Evolutionary conservation across 1,140 invertebrate species (phyloP).

Genomic region (Tribolium madens): DNA sequence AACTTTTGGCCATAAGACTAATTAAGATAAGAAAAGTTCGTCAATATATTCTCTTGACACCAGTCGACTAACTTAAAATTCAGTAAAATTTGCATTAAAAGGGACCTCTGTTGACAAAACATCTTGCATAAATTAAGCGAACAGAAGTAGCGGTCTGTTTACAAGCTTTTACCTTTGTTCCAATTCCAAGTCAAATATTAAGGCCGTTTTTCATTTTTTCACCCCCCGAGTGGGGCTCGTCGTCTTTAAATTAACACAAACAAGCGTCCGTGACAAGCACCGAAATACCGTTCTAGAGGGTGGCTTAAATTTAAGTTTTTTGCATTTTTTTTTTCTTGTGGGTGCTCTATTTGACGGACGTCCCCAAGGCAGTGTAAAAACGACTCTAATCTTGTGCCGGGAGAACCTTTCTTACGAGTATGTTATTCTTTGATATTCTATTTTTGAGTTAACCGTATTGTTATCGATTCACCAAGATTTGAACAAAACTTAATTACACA

Average conservation of each 20-base stretch:
- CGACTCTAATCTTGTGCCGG: neutral
- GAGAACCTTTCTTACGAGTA: neutral
- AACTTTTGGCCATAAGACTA: constrained; percentile 34
- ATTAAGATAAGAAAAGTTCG: constrained; percentile 44
- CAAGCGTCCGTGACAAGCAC: no score
- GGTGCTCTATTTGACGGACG: no score
- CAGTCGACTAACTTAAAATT: constrained; percentile 32
- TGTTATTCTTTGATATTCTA: constrained; percentile 24
- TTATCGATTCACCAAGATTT: neutral
- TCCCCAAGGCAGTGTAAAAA: no score
- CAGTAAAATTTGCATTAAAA: constrained; percentile 37
- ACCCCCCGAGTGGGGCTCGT: neutral
- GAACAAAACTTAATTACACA: constrained; percentile 11
- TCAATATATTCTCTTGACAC: constrained; percentile 39
- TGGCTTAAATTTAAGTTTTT: no score
- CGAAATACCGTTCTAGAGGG: no score
- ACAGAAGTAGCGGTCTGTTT: constrained; percentile 40
- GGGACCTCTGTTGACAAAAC: constrained; percentile 40
- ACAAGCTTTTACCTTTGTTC: constrained; percentile 41
- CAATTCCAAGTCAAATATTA: constrained; percentile 31
- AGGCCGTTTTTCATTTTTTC: constrained; percentile 28
- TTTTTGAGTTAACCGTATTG: constrained; percentile 1
- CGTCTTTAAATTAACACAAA: no score
- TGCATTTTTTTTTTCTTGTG: no score
- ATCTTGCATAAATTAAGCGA: constrained; percentile 41